Conservation (phyloP, 2,888 invertebrate genomes). For the Tubiluchus corallicola region DNA sequence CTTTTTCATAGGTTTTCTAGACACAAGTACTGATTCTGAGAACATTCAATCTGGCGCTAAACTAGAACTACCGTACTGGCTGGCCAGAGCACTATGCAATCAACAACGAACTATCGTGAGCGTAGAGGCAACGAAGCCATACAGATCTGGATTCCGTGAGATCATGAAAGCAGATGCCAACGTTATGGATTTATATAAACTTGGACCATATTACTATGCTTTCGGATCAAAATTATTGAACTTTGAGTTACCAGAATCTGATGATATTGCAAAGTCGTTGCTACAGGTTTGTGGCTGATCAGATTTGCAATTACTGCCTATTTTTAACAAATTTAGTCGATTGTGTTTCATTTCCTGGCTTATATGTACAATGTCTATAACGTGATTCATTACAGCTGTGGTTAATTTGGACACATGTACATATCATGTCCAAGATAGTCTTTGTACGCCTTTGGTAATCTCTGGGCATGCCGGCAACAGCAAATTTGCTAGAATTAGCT, state of each 20-base stretch:
- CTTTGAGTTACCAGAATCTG: constrained; percentile 48
- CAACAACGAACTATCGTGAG: constrained; percentile 40
- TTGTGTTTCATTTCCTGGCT: too few relatives aligned
- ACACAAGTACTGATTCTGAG: constrained; percentile 49
- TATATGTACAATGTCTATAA: too few relatives aligned
- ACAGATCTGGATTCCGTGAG: constrained; percentile 55
- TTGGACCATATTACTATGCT: constrained; percentile 70
- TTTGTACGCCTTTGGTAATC: too few relatives aligned
- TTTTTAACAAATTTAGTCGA: too few relatives aligned
- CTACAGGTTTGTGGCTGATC: constrained; percentile 51
- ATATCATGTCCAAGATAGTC: too few relatives aligned
- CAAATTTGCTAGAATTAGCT: too few relatives aligned
- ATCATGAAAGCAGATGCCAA: constrained; percentile 75
- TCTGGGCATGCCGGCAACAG: too few relatives aligned
- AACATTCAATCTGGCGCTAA: constrained; percentile 52
- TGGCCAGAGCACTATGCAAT: constrained; percentile 42
- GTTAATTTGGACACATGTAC: too few relatives aligned
- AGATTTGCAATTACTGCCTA: too few relatives aligned
- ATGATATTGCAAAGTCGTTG: constrained; percentile 41
- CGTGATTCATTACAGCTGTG: too few relatives aligned
- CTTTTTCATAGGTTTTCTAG: constrained; percentile 60
- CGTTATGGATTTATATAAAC: constrained; percentile 67
- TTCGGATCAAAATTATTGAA: constrained; percentile 58
- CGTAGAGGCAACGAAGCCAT: constrained; percentile 52
- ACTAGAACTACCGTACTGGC: constrained; percentile 71